Evolutionary conservation across 2,113 vertebrate species (phyloP).

Genomic region (Sebastes schlegelii): DNA sequence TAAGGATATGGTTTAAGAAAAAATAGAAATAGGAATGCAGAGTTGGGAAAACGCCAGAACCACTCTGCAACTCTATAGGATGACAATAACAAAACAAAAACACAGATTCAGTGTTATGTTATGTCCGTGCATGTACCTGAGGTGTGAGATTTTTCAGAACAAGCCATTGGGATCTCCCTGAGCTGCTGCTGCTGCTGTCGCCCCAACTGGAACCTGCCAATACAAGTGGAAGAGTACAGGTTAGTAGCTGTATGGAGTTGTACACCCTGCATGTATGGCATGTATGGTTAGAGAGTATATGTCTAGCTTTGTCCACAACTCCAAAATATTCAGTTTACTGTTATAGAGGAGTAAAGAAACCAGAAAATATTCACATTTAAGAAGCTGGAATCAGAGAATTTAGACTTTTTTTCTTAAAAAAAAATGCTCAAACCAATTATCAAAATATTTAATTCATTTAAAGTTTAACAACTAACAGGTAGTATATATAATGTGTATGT

Average conservation of each 20-base stretch:
- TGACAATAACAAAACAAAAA: neutral
- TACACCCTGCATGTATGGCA: neutral
- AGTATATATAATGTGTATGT: no score
- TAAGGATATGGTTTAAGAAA: neutral
- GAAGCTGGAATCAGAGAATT: no score
- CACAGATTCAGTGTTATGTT: neutral
- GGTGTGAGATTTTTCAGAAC: slow-evolving; percentile 99
- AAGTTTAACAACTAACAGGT: no score
- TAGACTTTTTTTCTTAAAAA: no score
- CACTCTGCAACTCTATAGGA: neutral
- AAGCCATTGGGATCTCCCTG: slow-evolving; percentile 99
- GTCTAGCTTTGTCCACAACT: no score
- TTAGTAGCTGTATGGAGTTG: neutral
- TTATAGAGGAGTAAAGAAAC: no score
- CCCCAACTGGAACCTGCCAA: slow-evolving; percentile 94
- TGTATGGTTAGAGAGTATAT: neutral
- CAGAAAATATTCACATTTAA: no score
- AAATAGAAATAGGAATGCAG: no score
- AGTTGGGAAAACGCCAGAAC: neutral
- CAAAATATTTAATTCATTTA: no score
- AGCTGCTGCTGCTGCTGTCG: slow-evolving; percentile 91
- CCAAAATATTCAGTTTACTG: no score
- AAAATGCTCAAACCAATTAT: no score
- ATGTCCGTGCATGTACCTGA: slow-evolving; percentile 86
- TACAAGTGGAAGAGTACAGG: neutral